Conservation (phyloP, 2,113 vertebrate species). For the Phycodurus eques region DNA sequence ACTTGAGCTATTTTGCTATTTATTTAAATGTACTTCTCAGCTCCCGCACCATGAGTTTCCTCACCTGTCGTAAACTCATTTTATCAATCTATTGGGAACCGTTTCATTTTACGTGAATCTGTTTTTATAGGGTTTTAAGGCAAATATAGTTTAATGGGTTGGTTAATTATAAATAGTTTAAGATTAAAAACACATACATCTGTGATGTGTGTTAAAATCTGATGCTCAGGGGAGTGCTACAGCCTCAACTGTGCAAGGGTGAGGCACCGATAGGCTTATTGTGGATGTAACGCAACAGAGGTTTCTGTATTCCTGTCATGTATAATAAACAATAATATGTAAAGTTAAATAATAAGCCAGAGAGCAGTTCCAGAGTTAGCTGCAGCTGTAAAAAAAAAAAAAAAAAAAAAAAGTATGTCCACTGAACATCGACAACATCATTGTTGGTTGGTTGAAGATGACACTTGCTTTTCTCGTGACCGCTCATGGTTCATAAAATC, state of each 20-base stretch:
- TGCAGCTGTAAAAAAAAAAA: neutral
- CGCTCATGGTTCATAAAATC: constrained; percentile 10
- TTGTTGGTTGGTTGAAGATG: constrained; percentile 28
- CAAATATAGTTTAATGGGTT: no score
- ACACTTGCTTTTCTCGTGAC: constrained; percentile 17
- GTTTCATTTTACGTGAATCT: neutral
- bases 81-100: neutral
- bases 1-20: constrained; percentile 22
- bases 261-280: neutral
- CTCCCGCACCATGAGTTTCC: neutral
- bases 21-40: constrained; percentile 10
- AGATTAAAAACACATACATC: no score
- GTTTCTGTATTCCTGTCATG: neutral
- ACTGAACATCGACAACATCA: neutral
- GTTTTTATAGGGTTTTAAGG: no score
- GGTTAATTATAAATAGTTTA: neutral
- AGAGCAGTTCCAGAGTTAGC: neutral
- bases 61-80: neutral
- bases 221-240: neutral
- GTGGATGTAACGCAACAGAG: neutral
- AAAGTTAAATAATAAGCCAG: neutral
- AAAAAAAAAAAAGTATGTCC: neutral
- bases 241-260: neutral
- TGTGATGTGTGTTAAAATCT: neutral
- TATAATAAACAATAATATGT: constrained; percentile 7